A percentile compares a stretch with the other conserved stretches of the same genome.
phyloP scores from a whole-genome alignment of 2,888 invertebrate genomes.

The Caenorhabditis sinica region DNA sequence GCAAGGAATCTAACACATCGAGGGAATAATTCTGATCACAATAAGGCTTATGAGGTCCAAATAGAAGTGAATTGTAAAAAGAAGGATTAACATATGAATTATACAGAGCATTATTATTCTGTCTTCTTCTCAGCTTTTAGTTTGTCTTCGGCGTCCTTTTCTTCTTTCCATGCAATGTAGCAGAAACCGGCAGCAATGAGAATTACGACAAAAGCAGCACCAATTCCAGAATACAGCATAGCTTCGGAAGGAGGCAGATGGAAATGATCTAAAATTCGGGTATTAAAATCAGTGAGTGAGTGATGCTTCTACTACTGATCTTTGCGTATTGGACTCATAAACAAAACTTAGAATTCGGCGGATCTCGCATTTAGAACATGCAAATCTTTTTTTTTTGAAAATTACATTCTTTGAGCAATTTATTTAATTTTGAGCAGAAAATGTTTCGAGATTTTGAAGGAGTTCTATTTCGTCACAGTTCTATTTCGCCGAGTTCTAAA shows the following conservation, averaged over 20 bases:
- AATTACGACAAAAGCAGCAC: conserved; percentile 70
- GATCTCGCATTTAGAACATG: no score
- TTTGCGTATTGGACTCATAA: no score
- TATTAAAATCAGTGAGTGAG: no score
- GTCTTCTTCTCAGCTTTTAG: conserved; percentile 52
- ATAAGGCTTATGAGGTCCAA: conserved; percentile 50
- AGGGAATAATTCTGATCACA: conserved; percentile 37
- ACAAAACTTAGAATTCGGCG: no score
- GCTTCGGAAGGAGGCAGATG: conserved; percentile 72
- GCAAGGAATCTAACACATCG: conserved; percentile 22
- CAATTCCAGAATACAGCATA: conserved; percentile 77
- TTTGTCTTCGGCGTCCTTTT: conserved; percentile 72
- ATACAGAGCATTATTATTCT: conserved; percentile 24
- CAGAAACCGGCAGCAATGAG: conserved; percentile 76
- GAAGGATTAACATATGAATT: neutral
- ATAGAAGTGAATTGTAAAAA: conserved; percentile 8
- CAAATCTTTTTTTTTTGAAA: no score
- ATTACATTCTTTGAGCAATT: no score
- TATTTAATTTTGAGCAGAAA: no score
- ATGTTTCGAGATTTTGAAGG: no score
- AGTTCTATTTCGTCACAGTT: no score
- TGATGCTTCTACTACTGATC: no score
- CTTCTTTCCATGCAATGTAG: conserved; percentile 78
- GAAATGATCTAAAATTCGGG: conserved; percentile 70
- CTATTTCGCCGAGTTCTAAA: no score